A percentile compares a stretch with the other conserved stretches of the same genome.
Evolutionary conservation across 1,140 invertebrate species (phyloP).

Genomic region (Camponotus floridanus): DNA sequence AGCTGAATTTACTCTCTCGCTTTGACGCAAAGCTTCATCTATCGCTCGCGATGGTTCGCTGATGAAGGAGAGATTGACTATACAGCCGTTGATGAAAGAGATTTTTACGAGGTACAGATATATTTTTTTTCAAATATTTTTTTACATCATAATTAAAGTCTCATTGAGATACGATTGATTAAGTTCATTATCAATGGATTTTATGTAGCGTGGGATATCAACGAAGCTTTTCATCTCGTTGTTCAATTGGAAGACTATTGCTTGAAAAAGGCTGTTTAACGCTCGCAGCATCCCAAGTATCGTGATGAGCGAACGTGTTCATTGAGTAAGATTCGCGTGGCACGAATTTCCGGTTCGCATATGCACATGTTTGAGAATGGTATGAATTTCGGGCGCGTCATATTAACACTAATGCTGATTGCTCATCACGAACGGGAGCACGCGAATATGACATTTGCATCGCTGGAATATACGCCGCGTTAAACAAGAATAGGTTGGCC

Average conservation of each 20-base stretch:
- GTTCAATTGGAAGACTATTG: not conserved
- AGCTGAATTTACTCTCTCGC: not conserved
- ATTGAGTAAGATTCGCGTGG: slow-evolving; percentile 54
- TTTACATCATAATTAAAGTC: not conserved
- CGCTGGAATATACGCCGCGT: slow-evolving; percentile 28
- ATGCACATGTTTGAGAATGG: not conserved
- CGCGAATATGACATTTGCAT: slow-evolving; percentile 51
- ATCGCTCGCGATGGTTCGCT: not conserved
- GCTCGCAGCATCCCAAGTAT: not conserved
- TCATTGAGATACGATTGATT: not conserved
- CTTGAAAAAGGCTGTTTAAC: not conserved
- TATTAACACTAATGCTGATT: slow-evolving; percentile 22
- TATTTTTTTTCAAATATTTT: not conserved
- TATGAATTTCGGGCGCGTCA: slow-evolving; percentile 9
- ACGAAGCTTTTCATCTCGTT: not conserved
- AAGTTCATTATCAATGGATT: not conserved
- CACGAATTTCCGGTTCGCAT: not conserved
- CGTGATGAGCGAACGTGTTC: not conserved
- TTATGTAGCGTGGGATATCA: not conserved
- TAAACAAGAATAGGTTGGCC: slow-evolving; percentile 62
- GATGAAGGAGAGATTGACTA: not conserved
- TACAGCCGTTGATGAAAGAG: not conserved
- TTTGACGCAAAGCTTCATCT: not conserved
- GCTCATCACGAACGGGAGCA: slow-evolving; percentile 12
- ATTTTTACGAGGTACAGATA: not conserved